Percentiles rank a stretch among this genome's conserved stretches.
Evolutionary conservation across 1,140 invertebrate species (phyloP).

Genomic region (Maniola jurtina): DNA sequence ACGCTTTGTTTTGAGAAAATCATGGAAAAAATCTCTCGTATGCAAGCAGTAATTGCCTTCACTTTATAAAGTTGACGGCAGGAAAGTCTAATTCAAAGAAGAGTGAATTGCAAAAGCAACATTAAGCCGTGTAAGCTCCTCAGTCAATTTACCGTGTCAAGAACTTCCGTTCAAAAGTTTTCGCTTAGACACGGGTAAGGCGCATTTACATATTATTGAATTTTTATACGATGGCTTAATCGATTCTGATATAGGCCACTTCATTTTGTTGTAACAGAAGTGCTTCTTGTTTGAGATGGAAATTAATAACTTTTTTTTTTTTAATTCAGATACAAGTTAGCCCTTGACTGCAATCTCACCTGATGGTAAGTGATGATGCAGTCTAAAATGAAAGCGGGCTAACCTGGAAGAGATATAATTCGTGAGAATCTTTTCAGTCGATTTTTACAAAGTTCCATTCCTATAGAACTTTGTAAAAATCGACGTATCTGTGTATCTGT

Average conservation of each 20-base stretch:
- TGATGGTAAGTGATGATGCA: too few relatives aligned
- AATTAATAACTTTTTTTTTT: not conserved
- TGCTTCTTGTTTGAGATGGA: slow-evolving; percentile 1
- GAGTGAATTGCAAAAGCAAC: slow-evolving; percentile 35
- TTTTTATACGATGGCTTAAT: slow-evolving; percentile 70
- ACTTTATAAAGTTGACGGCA: slow-evolving; percentile 3
- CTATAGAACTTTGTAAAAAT: too few relatives aligned
- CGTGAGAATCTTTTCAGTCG: too few relatives aligned
- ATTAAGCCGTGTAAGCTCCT: slow-evolving; percentile 51
- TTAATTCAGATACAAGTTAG: too few relatives aligned
- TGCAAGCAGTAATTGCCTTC: slow-evolving; percentile 1
- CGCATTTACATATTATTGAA: slow-evolving; percentile 77
- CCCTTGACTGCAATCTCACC: too few relatives aligned
- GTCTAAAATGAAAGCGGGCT: too few relatives aligned
- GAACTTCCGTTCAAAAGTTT: slow-evolving; percentile 66
- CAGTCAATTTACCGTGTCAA: slow-evolving; percentile 64
- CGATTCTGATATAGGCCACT: slow-evolving; percentile 45
- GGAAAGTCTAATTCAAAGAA: slow-evolving; percentile 18
- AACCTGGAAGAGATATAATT: too few relatives aligned
- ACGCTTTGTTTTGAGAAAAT: not conserved
- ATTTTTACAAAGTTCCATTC: too few relatives aligned
- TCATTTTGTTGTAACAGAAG: slow-evolving; percentile 21
- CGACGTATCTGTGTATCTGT: too few relatives aligned
- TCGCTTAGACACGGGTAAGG: slow-evolving; percentile 56
- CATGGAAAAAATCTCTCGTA: not conserved